Conservation (phyloP, 2,888 invertebrate genomes). For the Acanthococcus lagerstroemiae region DNA sequence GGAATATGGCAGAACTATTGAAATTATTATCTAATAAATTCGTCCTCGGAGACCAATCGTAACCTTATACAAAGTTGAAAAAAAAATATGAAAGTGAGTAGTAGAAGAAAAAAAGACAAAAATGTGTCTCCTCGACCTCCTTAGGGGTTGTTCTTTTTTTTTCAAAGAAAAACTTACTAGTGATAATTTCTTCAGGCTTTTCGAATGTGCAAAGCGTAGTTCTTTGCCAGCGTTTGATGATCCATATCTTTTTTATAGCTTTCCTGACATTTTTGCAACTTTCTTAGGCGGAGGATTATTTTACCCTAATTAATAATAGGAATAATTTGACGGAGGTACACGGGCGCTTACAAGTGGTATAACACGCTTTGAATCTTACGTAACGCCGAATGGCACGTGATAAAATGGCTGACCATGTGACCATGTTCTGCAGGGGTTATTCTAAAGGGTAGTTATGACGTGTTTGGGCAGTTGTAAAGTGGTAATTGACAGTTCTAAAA, state of each 20-base stretch:
- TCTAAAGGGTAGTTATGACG: too few species aligned
- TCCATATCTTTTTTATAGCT: conserved; percentile 25
- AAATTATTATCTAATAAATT: conserved; percentile 27
- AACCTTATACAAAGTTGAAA: conserved; percentile 30
- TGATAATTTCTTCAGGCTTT: conserved; percentile 24
- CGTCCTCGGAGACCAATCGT: conserved; percentile 28
- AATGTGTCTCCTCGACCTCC: conserved; percentile 13
- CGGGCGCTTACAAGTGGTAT: too few species aligned
- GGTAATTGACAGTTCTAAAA: too few species aligned
- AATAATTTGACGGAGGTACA: too few species aligned
- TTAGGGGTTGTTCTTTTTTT: conserved; percentile 13
- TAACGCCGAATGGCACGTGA: too few species aligned
- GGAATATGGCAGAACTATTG: conserved; percentile 9
- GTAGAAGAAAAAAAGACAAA: conserved; percentile 5
- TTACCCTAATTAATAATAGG: too few species aligned
- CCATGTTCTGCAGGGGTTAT: too few species aligned
- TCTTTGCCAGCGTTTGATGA: conserved; percentile 23
- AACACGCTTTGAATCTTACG: too few species aligned
- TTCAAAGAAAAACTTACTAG: not conserved
- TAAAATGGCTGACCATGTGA: too few species aligned
- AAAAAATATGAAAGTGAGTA: conserved; percentile 3
- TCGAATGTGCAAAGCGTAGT: not conserved
- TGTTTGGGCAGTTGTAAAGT: too few species aligned
- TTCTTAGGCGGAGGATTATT: too few species aligned
- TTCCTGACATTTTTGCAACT: conserved; percentile 13